phyloP scores from a whole-genome alignment of 1,140 invertebrate species.

The Acromyrmex echinatior region DNA sequence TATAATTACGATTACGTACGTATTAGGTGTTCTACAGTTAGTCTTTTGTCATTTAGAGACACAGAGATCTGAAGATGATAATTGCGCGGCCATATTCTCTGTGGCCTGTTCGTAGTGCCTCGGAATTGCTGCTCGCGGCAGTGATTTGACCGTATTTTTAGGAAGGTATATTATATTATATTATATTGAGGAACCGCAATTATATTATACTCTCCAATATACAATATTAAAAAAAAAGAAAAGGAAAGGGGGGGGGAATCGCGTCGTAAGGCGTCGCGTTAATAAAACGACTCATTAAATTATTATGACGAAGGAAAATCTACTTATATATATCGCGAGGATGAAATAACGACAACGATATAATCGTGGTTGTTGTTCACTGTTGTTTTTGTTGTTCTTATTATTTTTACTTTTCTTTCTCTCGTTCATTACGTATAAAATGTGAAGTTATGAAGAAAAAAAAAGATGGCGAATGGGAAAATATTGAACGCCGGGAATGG shows the following conservation, averaged over 20 bases:
- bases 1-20: constrained; percentile 82
- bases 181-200: constrained; percentile 83
- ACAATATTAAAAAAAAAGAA: constrained; percentile 79
- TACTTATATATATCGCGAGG: constrained; percentile 70
- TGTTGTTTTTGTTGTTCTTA: constrained; percentile 62
- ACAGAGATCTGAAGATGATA: constrained; percentile 85
- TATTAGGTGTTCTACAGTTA: constrained; percentile 82
- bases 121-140: constrained; percentile 87
- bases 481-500: constrained; percentile 34
- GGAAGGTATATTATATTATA: constrained; percentile 85
- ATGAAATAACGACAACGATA: constrained; percentile 63
- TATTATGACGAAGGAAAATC: constrained; percentile 76
- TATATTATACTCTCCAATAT: constrained; percentile 83
- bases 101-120: constrained; percentile 87
- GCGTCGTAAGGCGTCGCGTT: constrained; percentile 83
- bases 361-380: constrained; percentile 68
- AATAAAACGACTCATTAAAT: constrained; percentile 83
- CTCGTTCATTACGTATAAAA: constrained; percentile 46
- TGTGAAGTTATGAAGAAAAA: background rate
- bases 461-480: background rate
- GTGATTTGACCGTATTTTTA: constrained; percentile 87
- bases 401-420: constrained; percentile 60
- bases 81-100: constrained; percentile 86
- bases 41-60: constrained; percentile 85
- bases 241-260: constrained; percentile 69